Evolutionary conservation across 1,140 invertebrate genomes (phyloP), one percentile per base, ranked within the genome.

Genomic region (Galleria mellonella): DNA sequence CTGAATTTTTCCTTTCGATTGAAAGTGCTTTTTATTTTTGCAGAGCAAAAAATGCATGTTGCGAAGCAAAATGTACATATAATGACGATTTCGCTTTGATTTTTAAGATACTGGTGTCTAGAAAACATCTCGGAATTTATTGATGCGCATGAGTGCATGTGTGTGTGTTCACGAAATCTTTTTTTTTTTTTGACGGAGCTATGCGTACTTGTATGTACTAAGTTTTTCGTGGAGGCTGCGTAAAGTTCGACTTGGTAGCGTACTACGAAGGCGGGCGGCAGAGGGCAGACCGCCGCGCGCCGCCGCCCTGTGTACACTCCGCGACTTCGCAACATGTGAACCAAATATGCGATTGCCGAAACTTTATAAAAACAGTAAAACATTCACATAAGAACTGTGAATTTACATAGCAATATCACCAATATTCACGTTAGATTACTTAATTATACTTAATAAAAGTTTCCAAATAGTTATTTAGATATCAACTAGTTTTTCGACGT

Each of bases 271-370:
- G 61, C 55, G 61, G 57, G 64, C 54, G 47, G 56, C 44, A 32
- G 32, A 29, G 58, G 65, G 53, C 74, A 78, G 59, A 78, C 37
- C 61, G 64, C 53, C 46, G 47, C 64, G 70, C 68, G 68, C 62
- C 49, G 40, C 58, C 72, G 65, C 41, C 41, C 46, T 30, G 52
- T 43, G 29, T 50, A 45, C 62, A 66, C 72, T 13, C 28, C 47
- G 57, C 43, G 47, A 29, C 32, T 29, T 23, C 43, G 32, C 59
- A 55, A 40, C 31, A 74, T 73, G 72, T 57, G 53, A 65, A 31
- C 51, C 36, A 51, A 23, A 32, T 10, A 48, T 53, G 53, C 51
- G 52, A 62, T 35, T 13, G 41, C 48, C 43, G 53, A 52, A 63
- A 53, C 53, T 55, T 54, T 55, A 39, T 14, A 52, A 44, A 44